Conservation (phyloP, 2,888 invertebrate species). For the Luperina testacea region DNA sequence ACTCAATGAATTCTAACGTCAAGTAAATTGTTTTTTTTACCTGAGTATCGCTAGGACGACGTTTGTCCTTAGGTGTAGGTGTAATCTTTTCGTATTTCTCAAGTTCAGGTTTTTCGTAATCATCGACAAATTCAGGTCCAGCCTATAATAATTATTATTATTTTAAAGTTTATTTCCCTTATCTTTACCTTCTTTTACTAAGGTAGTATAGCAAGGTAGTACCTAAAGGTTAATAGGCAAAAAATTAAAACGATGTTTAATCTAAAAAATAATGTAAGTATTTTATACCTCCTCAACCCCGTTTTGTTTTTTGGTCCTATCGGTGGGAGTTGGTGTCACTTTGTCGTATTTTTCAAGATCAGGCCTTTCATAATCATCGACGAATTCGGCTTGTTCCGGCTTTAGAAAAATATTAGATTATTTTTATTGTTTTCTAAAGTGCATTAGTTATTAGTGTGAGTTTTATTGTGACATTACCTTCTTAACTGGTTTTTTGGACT, state of each 20-base stretch:
- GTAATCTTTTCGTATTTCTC: slow-evolving; percentile 92
- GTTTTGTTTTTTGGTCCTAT: slow-evolving; percentile 85
- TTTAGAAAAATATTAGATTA: slow-evolving; percentile 63
- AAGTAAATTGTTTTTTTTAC: slow-evolving; percentile 69
- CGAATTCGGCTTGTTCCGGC: slow-evolving; percentile 88
- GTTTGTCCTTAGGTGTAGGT: slow-evolving; percentile 85
- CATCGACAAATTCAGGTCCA: slow-evolving; percentile 90
- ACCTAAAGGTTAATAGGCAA: background rate
- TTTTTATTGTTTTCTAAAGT: background rate
- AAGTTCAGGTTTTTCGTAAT: slow-evolving; percentile 93
- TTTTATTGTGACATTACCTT: slow-evolving; percentile 77
- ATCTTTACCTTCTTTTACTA: background rate
- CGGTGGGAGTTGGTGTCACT: slow-evolving; percentile 83
- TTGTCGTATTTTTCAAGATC: slow-evolving; percentile 93
- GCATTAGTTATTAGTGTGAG: background rate
- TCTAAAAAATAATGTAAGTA: background rate
- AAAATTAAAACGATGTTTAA: background rate
- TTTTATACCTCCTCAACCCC: slow-evolving; percentile 83
- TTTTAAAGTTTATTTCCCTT: slow-evolving; percentile 1
- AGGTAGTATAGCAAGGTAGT: background rate
- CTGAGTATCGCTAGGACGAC: slow-evolving; percentile 83
- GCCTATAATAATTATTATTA: slow-evolving; percentile 74
- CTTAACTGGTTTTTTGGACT: slow-evolving; percentile 80
- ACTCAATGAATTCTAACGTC: background rate
- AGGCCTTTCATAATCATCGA: slow-evolving; percentile 94